Conservation (phyloP, 2,888 invertebrate species). For the Antheraea assamensis region DNA sequence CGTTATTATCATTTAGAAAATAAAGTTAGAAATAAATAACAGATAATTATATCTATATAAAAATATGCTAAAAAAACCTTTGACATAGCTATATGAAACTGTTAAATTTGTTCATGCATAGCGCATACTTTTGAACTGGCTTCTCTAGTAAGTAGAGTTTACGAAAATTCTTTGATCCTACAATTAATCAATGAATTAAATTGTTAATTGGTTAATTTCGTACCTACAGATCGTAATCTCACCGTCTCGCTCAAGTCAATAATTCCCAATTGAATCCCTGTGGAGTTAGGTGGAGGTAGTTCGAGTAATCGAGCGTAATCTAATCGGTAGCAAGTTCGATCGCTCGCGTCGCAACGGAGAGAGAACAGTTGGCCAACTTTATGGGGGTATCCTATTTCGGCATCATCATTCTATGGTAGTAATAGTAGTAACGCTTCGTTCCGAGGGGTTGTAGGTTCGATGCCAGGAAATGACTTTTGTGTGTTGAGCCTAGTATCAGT, state of each 20-base stretch:
- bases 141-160: neutral
- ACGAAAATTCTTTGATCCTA: neutral
- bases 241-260: neutral
- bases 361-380: neutral
- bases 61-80: too few species aligned
- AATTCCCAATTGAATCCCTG: slow-evolving; percentile 10
- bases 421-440: too few species aligned
- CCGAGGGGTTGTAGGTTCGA: too few species aligned
- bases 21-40: too few species aligned
- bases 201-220: neutral
- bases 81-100: too few species aligned
- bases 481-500: too few species aligned
- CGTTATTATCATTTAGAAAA: too few species aligned
- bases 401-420: too few species aligned
- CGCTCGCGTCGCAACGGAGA: neutral
- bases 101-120: too few species aligned
- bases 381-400: too few species aligned
- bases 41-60: too few species aligned
- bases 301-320: neutral
- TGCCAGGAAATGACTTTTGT: too few species aligned
- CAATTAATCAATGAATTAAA: neutral
- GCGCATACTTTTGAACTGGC: neutral
- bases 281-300: slow-evolving; percentile 14
- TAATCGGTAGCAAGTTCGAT: slow-evolving; percentile 7
- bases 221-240: neutral